Percentiles rank a stretch among this genome's conserved stretches.
phyloP scores from a whole-genome alignment of 2,888 invertebrate species.

The Synergus laeviventris region DNA sequence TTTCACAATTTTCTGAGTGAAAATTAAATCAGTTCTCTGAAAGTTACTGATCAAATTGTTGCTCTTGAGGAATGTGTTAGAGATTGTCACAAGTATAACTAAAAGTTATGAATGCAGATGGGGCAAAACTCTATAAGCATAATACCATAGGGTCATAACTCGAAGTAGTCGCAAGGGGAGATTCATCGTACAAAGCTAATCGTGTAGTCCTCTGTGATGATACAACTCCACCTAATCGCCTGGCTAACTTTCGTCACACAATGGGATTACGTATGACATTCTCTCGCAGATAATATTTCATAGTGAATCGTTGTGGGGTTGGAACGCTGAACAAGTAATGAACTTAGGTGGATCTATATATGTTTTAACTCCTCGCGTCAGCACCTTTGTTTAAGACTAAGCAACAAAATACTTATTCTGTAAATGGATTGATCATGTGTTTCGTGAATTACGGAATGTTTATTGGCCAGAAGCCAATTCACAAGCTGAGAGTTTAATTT shows the following conservation, averaged over 20 bases:
- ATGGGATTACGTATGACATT: neutral
- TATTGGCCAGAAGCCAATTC: too few relatives aligned
- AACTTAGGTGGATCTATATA: neutral
- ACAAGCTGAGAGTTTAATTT: too few relatives aligned
- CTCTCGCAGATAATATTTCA: neutral
- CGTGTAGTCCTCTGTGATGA: neutral
- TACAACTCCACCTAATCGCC: neutral
- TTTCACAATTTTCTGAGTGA: too few relatives aligned
- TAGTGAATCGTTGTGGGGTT: neutral
- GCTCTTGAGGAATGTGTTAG: neutral
- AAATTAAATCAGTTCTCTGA: too few relatives aligned
- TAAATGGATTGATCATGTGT: too few relatives aligned
- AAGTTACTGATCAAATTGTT: neutral
- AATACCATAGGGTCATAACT: neutral
- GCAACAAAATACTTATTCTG: too few relatives aligned
- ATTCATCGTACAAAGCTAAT: neutral
- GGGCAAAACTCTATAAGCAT: neutral
- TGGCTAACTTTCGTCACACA: neutral
- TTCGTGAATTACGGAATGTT: too few relatives aligned
- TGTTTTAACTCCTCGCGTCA: neutral
- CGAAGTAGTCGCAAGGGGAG: neutral
- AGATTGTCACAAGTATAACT: neutral
- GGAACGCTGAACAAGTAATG: neutral
- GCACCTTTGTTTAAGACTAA: neutral
- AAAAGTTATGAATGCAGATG: neutral